Percentiles rank a stretch among this genome's conserved stretches.
Evolutionary conservation across 2,113 vertebrate genomes (phyloP).

Genomic region (Scophthalmus maximus): DNA sequence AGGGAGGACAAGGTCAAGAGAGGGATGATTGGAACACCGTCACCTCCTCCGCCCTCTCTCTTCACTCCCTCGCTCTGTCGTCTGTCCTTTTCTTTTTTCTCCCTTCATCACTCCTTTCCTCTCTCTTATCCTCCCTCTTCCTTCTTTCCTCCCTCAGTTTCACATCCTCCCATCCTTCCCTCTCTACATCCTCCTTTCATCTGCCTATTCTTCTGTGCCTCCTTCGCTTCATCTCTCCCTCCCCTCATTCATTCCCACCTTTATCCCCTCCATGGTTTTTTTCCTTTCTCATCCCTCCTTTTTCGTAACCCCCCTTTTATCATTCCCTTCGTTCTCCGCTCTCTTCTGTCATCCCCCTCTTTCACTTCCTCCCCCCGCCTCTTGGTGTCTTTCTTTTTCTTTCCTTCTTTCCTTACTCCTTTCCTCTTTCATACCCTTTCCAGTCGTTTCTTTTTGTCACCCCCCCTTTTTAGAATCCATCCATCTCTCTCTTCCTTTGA

Average conservation of each 20-base stretch:
- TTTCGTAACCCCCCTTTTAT: too few species aligned
- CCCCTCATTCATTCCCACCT: neutral
- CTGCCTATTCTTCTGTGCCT: neutral
- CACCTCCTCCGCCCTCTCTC: neutral
- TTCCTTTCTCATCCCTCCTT: neutral
- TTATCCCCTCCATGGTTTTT: neutral
- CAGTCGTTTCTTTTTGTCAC: too few species aligned
- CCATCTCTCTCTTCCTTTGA: neutral
- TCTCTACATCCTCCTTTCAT: neutral
- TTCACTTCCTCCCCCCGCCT: too few species aligned
- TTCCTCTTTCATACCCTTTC: too few species aligned
- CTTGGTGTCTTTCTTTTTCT: too few species aligned
- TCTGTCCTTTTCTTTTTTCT: neutral
- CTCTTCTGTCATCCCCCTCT: too few species aligned
- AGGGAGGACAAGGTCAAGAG: conserved; percentile 51
- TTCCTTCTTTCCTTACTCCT: too few species aligned
- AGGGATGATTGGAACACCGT: conserved; percentile 22
- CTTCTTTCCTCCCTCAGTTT: neutral
- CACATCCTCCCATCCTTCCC: neutral
- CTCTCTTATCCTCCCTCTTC: neutral
- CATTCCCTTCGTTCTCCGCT: too few species aligned
- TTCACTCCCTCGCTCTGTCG: neutral
- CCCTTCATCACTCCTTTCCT: neutral
- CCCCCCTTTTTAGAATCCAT: too few species aligned
- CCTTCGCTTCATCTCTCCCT: neutral